These are phyloP conservation scores for Musca domestica DNA, from an alignment of 1,140 invertebrate species.

Conservation along the genomic window DNA sequence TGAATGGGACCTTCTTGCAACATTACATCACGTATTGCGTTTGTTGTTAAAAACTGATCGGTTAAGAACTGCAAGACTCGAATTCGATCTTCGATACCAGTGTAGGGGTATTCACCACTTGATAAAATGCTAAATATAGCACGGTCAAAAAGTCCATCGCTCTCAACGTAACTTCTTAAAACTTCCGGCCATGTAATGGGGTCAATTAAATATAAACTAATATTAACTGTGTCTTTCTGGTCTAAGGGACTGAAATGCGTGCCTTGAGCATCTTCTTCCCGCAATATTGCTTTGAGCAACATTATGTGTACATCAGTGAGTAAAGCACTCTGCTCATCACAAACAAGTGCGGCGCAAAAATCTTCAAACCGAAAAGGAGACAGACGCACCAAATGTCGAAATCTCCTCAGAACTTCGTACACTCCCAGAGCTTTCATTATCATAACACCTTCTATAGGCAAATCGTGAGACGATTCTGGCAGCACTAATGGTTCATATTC, in stretches of 20 bases:
- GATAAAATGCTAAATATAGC: constrained; percentile 68
- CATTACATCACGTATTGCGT: constrained; percentile 88
- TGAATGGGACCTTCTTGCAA: constrained; percentile 91
- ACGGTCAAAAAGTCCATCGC: constrained; percentile 78
- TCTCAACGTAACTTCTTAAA: constrained; percentile 83
- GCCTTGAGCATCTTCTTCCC: constrained; percentile 93
- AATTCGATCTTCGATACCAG: constrained; percentile 76
- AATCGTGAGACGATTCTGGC: constrained; percentile 87
- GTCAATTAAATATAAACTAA: constrained; percentile 88
- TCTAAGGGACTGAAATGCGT: constrained; percentile 94
- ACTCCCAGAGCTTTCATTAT: constrained; percentile 80
- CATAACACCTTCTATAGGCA: constrained; percentile 75
- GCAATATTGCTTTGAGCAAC: constrained; percentile 83
- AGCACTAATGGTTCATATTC: constrained; percentile 75
- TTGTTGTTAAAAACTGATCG: constrained; percentile 92
- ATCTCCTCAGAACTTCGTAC: constrained; percentile 92
- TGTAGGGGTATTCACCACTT: constrained; percentile 86
- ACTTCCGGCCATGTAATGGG: constrained; percentile 93
- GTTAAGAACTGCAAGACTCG: constrained; percentile 87
- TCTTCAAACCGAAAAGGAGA: constrained; percentile 96
- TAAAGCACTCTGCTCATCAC: constrained; percentile 87
- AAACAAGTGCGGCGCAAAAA: constrained; percentile 87
- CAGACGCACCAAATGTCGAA: constrained; percentile 82
- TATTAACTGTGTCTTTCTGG: constrained; percentile 94
- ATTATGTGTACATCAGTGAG: constrained; percentile 90